Conservation (phyloP, 2,797 vertebrate genomes). For the Tenualosa ilisha region DNA sequence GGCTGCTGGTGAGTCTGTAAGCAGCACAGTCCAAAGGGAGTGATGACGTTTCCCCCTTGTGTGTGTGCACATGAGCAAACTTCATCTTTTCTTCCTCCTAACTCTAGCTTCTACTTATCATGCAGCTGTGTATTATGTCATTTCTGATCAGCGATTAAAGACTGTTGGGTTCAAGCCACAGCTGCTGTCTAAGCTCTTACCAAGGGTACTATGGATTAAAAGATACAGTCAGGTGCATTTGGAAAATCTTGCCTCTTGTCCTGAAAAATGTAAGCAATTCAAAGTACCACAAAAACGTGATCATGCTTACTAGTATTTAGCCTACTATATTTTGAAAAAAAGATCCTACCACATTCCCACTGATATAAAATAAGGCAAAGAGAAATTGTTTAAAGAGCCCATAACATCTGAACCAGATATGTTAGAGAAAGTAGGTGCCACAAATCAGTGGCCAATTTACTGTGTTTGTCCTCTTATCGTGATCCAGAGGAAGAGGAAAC, state of each 20-base stretch:
- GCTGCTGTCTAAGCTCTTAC: not conserved
- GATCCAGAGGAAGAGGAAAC: not conserved
- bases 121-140: not conserved
- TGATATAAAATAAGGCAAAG: too few relatives aligned
- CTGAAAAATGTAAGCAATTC: not conserved
- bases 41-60: constrained; percentile 29
- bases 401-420: too few relatives aligned
- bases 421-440: not conserved
- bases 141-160: constrained; percentile 11
- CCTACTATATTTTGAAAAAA: not conserved
- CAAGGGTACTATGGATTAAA: not conserved
- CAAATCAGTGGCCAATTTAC: too few relatives aligned
- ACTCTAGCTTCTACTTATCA: not conserved
- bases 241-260: not conserved
- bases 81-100: constrained; percentile 6
- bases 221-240: not conserved
- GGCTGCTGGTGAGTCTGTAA: not conserved
- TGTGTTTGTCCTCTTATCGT: not conserved
- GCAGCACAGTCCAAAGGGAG: not conserved
- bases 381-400: too few relatives aligned
- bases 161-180: not conserved
- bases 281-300: not conserved
- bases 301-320: too few relatives aligned
- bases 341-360: not conserved
- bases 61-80: not conserved